phyloP scores from a whole-genome alignment of 2,113 vertebrate genomes.

The Oplegnathus fasciatus region DNA sequence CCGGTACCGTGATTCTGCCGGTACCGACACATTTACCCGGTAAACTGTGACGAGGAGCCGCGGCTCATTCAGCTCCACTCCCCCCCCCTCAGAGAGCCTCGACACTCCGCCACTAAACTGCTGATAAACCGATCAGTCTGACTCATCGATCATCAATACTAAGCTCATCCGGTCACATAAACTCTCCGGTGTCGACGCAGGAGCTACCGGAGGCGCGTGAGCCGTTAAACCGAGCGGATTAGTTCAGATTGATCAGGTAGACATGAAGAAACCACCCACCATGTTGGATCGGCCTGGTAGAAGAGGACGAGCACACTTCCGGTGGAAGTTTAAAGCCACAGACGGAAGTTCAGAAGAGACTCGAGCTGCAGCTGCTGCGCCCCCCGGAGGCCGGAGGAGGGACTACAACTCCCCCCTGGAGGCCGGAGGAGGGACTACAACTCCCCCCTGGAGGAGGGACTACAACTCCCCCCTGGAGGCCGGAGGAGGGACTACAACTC shows the following conservation, averaged over 20 bases:
- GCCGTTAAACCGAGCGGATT: slow-evolving; percentile 58
- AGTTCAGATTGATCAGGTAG: slow-evolving; percentile 46
- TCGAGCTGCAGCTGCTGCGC: neutral
- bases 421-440: too few species aligned
- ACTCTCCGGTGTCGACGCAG: accelerated
- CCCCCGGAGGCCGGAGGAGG: neutral
- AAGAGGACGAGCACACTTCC: slow-evolving; percentile 82
- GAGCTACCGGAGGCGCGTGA: accelerated
- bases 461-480: too few species aligned
- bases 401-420: too few species aligned
- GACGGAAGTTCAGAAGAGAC: neutral
- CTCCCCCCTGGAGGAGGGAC: too few species aligned
- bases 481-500: too few species aligned
- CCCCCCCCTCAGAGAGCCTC: too few species aligned
- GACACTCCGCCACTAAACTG: too few species aligned
- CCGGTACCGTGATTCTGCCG: accelerated
- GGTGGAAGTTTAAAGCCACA: slow-evolving; percentile 59
- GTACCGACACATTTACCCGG: accelerated
- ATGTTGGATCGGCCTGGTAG: slow-evolving; percentile 84
- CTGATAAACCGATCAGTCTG: too few species aligned
- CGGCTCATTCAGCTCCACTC: neutral
- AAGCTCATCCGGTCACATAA: accelerated
- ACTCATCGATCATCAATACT: slow-evolving; percentile 33
- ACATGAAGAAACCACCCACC: slow-evolving; percentile 83
- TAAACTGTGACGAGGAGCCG: too few species aligned